These are phyloP conservation scores for Meiosimyza decipiens DNA, from an alignment of 2,888 invertebrate genomes.

Conservation along the genomic window DNA sequence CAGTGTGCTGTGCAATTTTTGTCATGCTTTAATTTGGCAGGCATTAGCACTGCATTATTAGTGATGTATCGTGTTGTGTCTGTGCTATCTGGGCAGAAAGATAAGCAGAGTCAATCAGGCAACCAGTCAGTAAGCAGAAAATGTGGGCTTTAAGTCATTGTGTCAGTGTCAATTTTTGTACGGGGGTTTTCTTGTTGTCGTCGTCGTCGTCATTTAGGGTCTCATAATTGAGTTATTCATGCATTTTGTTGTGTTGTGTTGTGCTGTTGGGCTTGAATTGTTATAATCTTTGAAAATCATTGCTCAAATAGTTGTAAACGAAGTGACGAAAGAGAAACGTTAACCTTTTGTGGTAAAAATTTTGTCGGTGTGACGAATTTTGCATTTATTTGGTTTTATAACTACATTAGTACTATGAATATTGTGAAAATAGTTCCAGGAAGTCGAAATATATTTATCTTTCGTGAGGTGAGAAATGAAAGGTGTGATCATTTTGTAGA, in stretches of 20 bases:
- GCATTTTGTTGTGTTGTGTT: not conserved
- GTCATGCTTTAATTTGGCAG: slow-evolving; percentile 34
- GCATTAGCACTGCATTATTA: slow-evolving; percentile 26
- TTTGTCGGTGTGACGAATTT: slow-evolving; percentile 33
- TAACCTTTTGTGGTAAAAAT: slow-evolving; percentile 24
- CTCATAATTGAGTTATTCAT: slow-evolving; percentile 40
- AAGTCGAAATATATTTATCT: slow-evolving; percentile 2
- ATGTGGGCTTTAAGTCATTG: slow-evolving; percentile 13
- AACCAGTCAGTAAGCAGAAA: slow-evolving; percentile 5
- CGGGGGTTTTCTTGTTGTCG: not conserved
- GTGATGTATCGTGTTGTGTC: slow-evolving; percentile 9
- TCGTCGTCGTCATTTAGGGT: not conserved
- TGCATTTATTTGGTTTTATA: slow-evolving; percentile 4
- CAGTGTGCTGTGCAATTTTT: not conserved
- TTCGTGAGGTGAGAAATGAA: not conserved
- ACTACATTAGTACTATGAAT: not conserved
- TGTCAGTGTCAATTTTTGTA: not conserved
- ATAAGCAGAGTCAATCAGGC: not conserved
- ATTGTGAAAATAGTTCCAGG: slow-evolving; percentile 18
- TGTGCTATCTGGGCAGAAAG: not conserved
- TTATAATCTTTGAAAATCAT: slow-evolving; percentile 29
- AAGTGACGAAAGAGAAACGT: slow-evolving; percentile 1
- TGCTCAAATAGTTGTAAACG: slow-evolving; percentile 31
- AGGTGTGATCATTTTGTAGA: slow-evolving; percentile 7
- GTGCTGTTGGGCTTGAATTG: not conserved